Evolutionary conservation across 2,113 vertebrate species (phyloP).

Genomic region (Dissostichus mawsoni): DNA sequence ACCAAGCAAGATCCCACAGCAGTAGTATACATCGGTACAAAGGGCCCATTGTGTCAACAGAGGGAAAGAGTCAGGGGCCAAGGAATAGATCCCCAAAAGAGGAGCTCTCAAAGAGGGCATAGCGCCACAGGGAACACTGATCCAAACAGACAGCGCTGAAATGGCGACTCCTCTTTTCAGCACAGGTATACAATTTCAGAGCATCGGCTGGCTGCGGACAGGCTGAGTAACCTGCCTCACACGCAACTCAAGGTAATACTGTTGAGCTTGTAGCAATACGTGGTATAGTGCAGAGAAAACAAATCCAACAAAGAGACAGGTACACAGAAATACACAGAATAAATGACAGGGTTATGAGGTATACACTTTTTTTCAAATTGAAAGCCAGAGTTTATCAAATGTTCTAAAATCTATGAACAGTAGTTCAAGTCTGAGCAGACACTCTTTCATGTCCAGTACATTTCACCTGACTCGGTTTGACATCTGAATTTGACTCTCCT

Average conservation of each 20-base stretch:
- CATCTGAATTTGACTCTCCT: constrained; percentile 7
- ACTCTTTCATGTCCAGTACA: neutral
- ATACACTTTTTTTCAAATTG: neutral
- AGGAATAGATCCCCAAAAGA: constrained; percentile 71
- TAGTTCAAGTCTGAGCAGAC: too few species aligned
- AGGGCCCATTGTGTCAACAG: constrained; percentile 68
- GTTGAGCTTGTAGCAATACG: constrained; percentile 20
- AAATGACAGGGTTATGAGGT: constrained; percentile 1
- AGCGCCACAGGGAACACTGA: constrained; percentile 72
- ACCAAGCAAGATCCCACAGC: constrained; percentile 58
- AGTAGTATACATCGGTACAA: constrained; percentile 67
- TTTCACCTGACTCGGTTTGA: neutral
- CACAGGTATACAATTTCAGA: constrained; percentile 73
- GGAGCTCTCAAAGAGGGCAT: constrained; percentile 68
- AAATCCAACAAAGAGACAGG: neutral
- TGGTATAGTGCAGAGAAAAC: constrained; percentile 26
- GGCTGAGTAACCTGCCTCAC: constrained; percentile 52
- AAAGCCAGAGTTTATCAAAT: constrained; percentile 18
- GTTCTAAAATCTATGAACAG: too few species aligned
- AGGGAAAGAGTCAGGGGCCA: constrained; percentile 66
- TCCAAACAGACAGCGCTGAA: constrained; percentile 72
- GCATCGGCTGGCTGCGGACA: constrained; percentile 51
- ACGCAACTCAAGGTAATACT: constrained; percentile 54
- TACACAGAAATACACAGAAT: constrained; percentile 2
- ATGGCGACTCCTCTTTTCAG: constrained; percentile 75